phyloP scores from a whole-genome alignment of 1,140 invertebrate genomes.

The Pogonus chalceus region DNA sequence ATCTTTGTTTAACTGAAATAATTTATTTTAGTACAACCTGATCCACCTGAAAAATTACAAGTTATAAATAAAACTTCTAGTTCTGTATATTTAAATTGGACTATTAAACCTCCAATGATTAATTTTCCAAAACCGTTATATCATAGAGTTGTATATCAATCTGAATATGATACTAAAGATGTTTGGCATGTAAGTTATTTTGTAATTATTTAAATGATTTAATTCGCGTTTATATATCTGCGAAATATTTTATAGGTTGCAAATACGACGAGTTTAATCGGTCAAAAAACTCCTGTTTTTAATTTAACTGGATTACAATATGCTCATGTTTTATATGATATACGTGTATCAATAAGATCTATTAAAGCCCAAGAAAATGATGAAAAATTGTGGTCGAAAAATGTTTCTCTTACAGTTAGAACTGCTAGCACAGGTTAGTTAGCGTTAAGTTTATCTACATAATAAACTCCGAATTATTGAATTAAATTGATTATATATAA shows the following conservation, averaged over 20 bases:
- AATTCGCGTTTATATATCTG: neutral
- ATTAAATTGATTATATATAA: conserved; percentile 15
- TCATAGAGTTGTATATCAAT: conserved; percentile 52
- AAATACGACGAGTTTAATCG: neutral
- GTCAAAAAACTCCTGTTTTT: conserved; percentile 23
- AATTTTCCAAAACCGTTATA: conserved; percentile 47
- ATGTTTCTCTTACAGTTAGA: conserved; percentile 42
- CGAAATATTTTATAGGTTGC: neutral
- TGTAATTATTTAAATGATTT: neutral
- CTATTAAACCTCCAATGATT: conserved; percentile 43
- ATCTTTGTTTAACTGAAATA: conserved; percentile 1
- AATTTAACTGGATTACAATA: conserved; percentile 49
- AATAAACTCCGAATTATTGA: neutral
- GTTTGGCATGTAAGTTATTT: conserved; percentile 39
- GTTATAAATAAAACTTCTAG: conserved; percentile 43
- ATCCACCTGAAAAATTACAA: conserved; percentile 44
- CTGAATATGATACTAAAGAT: conserved; percentile 43
- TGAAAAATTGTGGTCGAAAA: conserved; percentile 52
- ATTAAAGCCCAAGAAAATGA: conserved; percentile 38
- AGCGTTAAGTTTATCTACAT: conserved; percentile 3
- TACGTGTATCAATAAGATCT: conserved; percentile 51
- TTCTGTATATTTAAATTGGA: conserved; percentile 49
- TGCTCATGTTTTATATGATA: conserved; percentile 56
- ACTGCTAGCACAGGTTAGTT: conserved; percentile 46
- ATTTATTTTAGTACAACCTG: conserved; percentile 44